Evolutionary conservation across 1,140 invertebrate species (phyloP).

Genomic region (Babylonia areolata): DNA sequence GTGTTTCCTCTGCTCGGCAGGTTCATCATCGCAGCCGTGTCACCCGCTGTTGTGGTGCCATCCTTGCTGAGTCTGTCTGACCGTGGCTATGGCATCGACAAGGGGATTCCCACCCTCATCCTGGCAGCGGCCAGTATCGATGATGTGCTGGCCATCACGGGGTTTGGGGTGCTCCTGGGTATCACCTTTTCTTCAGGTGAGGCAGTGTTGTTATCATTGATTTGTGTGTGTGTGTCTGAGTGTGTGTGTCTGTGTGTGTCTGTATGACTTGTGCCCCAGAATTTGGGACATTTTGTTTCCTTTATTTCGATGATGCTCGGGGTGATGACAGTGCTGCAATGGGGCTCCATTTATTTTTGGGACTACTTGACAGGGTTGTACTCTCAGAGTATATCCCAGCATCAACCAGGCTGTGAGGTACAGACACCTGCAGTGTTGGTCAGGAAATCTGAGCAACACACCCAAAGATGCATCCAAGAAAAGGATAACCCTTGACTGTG

Average conservation of each 20-base stretch:
- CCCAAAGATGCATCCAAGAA: too few species aligned
- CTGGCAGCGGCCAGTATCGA: slow-evolving; percentile 93
- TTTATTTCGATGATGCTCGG: too few species aligned
- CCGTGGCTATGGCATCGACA: slow-evolving; percentile 91
- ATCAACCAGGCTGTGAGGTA: too few species aligned
- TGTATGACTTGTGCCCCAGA: neutral
- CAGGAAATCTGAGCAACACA: too few species aligned
- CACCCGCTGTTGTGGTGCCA: slow-evolving; percentile 95
- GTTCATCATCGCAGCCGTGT: slow-evolving; percentile 90
- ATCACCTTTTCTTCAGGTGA: slow-evolving; percentile 66
- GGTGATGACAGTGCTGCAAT: too few species aligned
- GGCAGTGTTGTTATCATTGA: too few species aligned
- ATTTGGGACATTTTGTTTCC: neutral
- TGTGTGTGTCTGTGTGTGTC: neutral
- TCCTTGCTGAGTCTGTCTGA: slow-evolving; percentile 88
- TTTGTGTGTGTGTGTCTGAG: neutral
- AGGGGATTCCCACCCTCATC: slow-evolving; percentile 95
- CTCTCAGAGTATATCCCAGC: too few species aligned
- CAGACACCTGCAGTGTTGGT: too few species aligned
- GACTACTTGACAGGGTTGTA: too few species aligned
- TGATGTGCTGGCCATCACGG: slow-evolving; percentile 88
- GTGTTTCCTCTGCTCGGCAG: too few species aligned
- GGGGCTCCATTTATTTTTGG: too few species aligned
- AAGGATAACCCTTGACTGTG: too few species aligned
- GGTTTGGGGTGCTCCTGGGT: slow-evolving; percentile 82